Conservation (phyloP, 2,113 vertebrate genomes). For the Hipposideros armiger region DNA sequence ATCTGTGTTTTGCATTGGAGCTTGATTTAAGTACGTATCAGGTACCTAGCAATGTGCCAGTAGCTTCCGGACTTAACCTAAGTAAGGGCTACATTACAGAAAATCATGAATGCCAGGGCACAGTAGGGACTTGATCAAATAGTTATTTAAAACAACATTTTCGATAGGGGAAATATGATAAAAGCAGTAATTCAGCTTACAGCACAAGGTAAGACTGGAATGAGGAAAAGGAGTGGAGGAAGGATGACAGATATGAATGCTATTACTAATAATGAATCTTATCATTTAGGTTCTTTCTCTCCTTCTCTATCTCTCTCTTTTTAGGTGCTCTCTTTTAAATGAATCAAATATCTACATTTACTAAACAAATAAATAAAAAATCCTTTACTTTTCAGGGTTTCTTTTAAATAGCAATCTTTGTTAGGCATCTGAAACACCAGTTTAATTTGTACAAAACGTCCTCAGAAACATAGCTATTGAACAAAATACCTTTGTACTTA, state of each 20-base stretch:
- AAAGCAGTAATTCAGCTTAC: neutral
- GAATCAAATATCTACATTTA: neutral
- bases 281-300: neutral
- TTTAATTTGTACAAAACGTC: slow-evolving; percentile 21
- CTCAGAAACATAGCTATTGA: neutral
- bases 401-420: slow-evolving; percentile 38
- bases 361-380: neutral
- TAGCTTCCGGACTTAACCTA: neutral
- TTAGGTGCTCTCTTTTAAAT: neutral
- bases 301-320: too few relatives aligned
- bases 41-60: neutral
- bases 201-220: neutral
- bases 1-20: neutral
- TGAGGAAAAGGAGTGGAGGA: neutral
- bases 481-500: neutral
- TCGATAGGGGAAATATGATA: neutral
- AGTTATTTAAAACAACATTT: neutral
- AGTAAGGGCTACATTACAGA: neutral
- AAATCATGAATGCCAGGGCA: neutral
- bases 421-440: neutral
- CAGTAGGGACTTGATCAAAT: neutral
- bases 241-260: neutral
- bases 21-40: neutral
- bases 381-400: slow-evolving; percentile 22
- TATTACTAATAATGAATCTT: slow-evolving; percentile 23